Base-by-base conservation (phyloP, 1,140 invertebrate genomes). In the Drosophila cardini region DNA sequence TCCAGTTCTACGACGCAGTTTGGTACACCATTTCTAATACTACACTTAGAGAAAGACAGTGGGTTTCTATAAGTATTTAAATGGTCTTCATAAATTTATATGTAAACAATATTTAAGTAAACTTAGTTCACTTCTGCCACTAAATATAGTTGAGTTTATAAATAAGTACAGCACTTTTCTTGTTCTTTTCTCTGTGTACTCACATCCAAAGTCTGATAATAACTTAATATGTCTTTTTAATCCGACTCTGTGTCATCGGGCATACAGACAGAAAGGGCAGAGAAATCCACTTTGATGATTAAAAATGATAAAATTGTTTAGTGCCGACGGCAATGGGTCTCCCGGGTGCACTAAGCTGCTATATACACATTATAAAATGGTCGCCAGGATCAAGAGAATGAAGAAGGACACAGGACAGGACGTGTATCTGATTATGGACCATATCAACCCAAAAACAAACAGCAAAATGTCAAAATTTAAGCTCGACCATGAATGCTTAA, bases 351-450 rank as follows among this genome's bases (percentile, higher is more conserved):
- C 80, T 91, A 84, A 91, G 84, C 78, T 84, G 90, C 90, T 91
- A 91, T 91, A 91, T 79, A 91, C 90, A 91, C 90, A 90, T 91
- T 91, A 91, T 91, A 91, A 91, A 91, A 91, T 91, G 90, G 90
- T 77, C 85, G 87, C 73, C 81, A 73, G 90, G 85, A 90, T 90
- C 80, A 87, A 76, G 68, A 70, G 67, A 77, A 73, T 63, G 67
- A 26, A 26, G 4, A 26, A 26, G 21, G 21, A 26, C 3, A 26
- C 21, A 26, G 67, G 61, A 69, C 68, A 72, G 68, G 73, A 74
- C 65, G 61, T 85, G 81, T 74, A 65, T 80, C 32, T 65, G 64
- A 57, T 58, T 58, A 13, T 36, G 58, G 50, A 43, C 36, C 55
- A 57, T 52, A 52, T 52, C 48, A 34, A 40, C 57, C 67, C 60